Evolutionary conservation across 2,888 invertebrate species (phyloP), one percentile per base, ranked within the genome.

Genomic region (Tenthredo distinguenda): DNA sequence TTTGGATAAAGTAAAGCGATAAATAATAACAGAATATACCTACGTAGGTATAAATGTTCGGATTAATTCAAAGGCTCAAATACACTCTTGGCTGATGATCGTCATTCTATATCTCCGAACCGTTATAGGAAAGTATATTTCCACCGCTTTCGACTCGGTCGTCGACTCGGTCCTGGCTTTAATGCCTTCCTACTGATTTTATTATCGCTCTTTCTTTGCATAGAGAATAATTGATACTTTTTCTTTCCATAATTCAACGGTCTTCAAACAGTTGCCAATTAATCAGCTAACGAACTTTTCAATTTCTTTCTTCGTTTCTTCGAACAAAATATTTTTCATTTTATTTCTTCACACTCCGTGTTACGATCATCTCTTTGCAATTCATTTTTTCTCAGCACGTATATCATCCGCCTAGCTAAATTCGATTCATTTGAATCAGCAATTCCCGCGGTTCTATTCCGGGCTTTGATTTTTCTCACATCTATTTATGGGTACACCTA

Each of bases 161-260:
- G 68, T 68, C 68, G 68, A 68, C 68, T 68, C 68, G 34, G 55
- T 55, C n/a, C 55, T 55, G 55, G 55, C n/a, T n/a, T 55, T n/a
- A n/a, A 55, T 55, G 55, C 55, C 55, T 55, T 55, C 18, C n/a
- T n/a, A 55, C 55, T n/a, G 55, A 55, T 55, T 55, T 55, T 55
- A 55, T 55, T 55, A 18, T n/a, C 4, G 15, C 47, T 47, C 2
- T 50, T 50, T n/a, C 55, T 55, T 55, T 55, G n/a, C 55, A n/a
- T n/a, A 55, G 7, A 55, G 55, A 55, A 55, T 55, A 55, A 55
- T 55, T 55, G n/a, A n/a, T n/a, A 5, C 5, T 50, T 50, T 55
- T n/a, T 55, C n/a, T n/a, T n/a, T 55, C 6, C 55, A n/a, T 1
- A 6, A n/a, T 55, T 55, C 0, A n/a, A 55, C n/a, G 10, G 7